Percentiles rank a stretch among this genome's conserved stretches.
These are phyloP conservation scores for Podarcis raffonei DNA, from an alignment of 2,113 vertebrate genomes.

Conservation along the genomic window DNA sequence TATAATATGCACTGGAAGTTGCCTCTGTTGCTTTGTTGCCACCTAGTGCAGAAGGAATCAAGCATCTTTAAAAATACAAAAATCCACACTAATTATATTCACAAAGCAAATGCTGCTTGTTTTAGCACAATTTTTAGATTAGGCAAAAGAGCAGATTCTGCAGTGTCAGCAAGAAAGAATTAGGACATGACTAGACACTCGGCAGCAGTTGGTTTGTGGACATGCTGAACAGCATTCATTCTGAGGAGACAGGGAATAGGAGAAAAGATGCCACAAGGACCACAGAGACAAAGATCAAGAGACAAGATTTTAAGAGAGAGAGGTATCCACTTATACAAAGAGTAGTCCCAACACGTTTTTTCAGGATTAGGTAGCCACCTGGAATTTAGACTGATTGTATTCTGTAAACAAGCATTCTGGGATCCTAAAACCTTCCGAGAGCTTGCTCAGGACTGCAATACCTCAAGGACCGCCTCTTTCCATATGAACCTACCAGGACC, in stretches of 20 bases:
- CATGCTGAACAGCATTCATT: background rate
- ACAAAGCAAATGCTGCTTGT: background rate
- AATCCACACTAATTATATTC: background rate
- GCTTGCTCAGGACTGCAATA: background rate
- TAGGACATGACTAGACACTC: no score
- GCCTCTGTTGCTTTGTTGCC: slow-evolving; percentile 85
- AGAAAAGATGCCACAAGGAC: background rate
- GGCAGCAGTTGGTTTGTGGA: background rate
- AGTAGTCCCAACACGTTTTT: background rate
- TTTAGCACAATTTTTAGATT: background rate
- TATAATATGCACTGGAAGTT: slow-evolving; percentile 87
- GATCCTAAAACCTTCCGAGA: background rate
- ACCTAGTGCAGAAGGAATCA: slow-evolving; percentile 63
- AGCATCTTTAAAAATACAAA: background rate
- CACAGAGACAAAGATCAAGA: background rate
- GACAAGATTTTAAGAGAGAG: background rate
- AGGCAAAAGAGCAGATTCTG: background rate
- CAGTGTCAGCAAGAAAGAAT: background rate
- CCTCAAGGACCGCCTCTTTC: no score
- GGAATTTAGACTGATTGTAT: background rate
- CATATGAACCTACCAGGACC: no score
- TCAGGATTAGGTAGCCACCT: background rate
- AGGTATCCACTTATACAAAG: background rate
- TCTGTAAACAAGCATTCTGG: background rate
- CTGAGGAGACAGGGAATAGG: background rate